Percentiles rank a stretch among this genome's conserved stretches.
Evolutionary conservation across 2,888 invertebrate genomes (phyloP).

Genomic region (Deilephila porcellus): DNA sequence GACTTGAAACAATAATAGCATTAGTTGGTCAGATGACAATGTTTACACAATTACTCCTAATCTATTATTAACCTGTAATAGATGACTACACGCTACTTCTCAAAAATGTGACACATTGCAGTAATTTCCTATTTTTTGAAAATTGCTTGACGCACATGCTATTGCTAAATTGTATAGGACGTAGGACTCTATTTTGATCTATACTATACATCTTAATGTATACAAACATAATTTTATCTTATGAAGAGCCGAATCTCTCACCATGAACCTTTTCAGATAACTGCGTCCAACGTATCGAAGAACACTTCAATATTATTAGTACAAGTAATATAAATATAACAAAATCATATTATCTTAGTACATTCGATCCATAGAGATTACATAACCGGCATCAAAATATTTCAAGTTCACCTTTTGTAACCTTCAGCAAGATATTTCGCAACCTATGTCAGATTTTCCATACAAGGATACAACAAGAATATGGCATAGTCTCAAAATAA

Average conservation of each 20-base stretch:
- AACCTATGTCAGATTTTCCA: not conserved
- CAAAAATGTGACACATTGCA: slow-evolving; percentile 9
- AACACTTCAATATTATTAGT: no score
- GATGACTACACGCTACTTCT: slow-evolving; percentile 9
- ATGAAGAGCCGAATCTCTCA: no score
- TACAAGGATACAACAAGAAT: not conserved
- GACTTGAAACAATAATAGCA: not conserved
- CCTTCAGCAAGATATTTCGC: no score
- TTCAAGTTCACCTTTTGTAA: no score
- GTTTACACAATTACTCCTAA: not conserved
- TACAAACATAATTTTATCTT: no score
- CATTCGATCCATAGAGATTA: no score
- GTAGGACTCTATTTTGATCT: not conserved
- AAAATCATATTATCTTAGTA: no score
- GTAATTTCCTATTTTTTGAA: not conserved
- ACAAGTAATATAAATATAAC: no score
- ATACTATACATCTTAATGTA: no score
- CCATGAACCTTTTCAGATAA: no score
- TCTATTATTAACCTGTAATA: not conserved
- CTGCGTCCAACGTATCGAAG: no score
- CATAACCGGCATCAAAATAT: no score
- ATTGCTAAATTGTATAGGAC: not conserved
- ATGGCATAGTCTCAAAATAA: not conserved
- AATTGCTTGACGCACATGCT: not conserved
- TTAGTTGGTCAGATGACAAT: not conserved